These are phyloP conservation scores for Hoplostethus atlanticus DNA, from an alignment of 2,797 vertebrate genomes.

Conservation along the genomic window DNA sequence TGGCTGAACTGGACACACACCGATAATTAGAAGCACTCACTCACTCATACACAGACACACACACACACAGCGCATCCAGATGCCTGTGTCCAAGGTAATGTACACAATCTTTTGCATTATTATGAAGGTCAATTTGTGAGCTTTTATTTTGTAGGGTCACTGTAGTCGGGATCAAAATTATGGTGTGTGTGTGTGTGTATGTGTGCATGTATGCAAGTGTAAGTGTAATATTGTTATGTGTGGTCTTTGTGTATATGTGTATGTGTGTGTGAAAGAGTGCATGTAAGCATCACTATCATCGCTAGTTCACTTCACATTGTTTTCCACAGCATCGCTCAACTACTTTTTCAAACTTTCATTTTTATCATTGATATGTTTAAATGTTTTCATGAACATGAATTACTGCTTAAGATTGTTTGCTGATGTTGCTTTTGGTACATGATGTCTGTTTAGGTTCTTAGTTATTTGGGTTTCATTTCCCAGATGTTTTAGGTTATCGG, in stretches of 20 bases:
- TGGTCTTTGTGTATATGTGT: conserved; percentile 7
- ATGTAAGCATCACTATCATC: not conserved
- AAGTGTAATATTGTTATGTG: conserved; percentile 11
- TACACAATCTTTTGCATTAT: conserved; percentile 31
- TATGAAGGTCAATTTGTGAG: conserved; percentile 36
- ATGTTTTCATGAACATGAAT: too few relatives aligned
- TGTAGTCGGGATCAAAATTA: not conserved
- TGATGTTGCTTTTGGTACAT: too few relatives aligned
- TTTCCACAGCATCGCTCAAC: too few relatives aligned
- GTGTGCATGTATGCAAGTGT: too few relatives aligned
- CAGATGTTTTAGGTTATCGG: too few relatives aligned
- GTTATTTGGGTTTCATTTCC: too few relatives aligned
- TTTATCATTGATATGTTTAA: too few relatives aligned
- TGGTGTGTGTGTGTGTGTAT: conserved; percentile 8
- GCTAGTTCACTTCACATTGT: too few relatives aligned
- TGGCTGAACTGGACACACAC: conserved; percentile 57
- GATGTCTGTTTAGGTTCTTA: too few relatives aligned
- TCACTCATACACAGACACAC: conserved; percentile 19
- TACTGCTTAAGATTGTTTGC: too few relatives aligned
- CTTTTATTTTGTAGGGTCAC: conserved; percentile 2
- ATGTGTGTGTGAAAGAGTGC: not conserved
- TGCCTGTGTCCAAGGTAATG: conserved; percentile 83
- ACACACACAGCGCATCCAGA: conserved; percentile 60
- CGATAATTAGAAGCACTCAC: conserved; percentile 40
- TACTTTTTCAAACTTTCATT: too few relatives aligned